phyloP scores from a whole-genome alignment of 2,888 invertebrate species.

The Acleris sparsana region DNA sequence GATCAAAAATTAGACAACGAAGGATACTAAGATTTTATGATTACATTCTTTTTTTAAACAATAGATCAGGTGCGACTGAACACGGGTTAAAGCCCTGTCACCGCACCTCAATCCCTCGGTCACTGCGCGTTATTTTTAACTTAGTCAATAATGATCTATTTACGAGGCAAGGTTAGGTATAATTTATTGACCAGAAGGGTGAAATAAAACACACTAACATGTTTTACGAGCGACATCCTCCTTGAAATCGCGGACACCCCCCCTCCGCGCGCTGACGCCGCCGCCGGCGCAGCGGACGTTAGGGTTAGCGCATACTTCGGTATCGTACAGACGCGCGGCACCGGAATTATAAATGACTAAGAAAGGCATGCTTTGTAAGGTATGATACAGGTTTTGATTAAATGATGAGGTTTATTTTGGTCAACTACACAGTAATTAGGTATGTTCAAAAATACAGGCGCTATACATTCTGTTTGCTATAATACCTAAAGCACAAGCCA shows the following conservation, averaged over 20 bases:
- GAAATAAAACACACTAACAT: conserved; percentile 77
- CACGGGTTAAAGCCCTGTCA: conserved; percentile 6
- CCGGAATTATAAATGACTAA: not conserved
- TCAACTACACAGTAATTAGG: no score
- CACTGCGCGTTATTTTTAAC: conserved; percentile 14
- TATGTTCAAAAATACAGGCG: no score
- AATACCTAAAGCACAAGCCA: no score
- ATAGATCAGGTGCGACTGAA: not conserved
- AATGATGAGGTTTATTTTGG: no score
- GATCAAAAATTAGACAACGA: no score
- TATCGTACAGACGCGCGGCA: not conserved
- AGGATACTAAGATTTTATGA: no score
- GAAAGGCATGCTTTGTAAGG: no score
- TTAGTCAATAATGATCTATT: conserved; percentile 48
- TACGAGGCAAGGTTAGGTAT: conserved; percentile 52
- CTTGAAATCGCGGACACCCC: conserved; percentile 52
- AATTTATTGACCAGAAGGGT: conserved; percentile 72
- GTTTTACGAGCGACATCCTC: conserved; percentile 77
- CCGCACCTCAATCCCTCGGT: not conserved
- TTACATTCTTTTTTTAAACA: no score
- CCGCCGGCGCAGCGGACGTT: conserved; percentile 36
- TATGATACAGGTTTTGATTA: no score
- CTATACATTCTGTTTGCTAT: no score
- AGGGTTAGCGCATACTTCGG: conserved; percentile 15
- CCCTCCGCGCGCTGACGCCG: conserved; percentile 13